A percentile compares a stretch with the other conserved stretches of the same genome.
These are phyloP conservation scores for Acropternis orthonyx DNA, from an alignment of 2,797 vertebrate genomes.

Conservation along the genomic window DNA sequence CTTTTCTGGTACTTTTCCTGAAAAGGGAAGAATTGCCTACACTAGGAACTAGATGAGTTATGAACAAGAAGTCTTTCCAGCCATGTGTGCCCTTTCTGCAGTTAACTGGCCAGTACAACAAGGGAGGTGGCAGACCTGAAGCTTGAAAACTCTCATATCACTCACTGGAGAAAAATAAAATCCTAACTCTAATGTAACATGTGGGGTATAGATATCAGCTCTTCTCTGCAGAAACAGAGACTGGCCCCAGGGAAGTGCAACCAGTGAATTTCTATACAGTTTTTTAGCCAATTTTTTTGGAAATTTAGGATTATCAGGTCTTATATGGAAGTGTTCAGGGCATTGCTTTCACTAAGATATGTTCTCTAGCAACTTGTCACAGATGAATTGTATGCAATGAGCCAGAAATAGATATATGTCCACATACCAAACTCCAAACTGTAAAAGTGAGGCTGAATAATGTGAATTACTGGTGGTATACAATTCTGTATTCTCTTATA, in stretches of 20 bases:
- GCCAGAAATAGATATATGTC: not conserved
- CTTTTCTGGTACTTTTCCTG: not conserved
- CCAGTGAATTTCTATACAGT: not conserved
- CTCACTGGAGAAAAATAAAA: not conserved
- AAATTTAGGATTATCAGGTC: not conserved
- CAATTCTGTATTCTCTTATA: not conserved
- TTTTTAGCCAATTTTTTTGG: not conserved
- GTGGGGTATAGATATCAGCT: not conserved
- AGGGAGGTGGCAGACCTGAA: not conserved
- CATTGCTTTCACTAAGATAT: not conserved
- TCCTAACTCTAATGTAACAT: not conserved
- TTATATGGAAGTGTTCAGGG: not conserved
- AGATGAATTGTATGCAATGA: not conserved
- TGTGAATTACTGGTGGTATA: not conserved
- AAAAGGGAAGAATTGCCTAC: not conserved
- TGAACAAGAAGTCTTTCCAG: not conserved
- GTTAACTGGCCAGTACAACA: not conserved
- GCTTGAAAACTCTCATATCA: not conserved
- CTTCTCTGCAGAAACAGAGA: not conserved
- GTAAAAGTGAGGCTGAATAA: not conserved
- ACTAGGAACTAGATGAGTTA: not conserved
- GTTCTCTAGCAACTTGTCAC: not conserved
- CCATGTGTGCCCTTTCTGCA: not conserved
- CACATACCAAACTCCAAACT: not conserved
- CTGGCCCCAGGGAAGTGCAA: not conserved